Evolutionary conservation across 2,797 vertebrate species (phyloP).

Genomic region (Enteromius treurensis): DNA sequence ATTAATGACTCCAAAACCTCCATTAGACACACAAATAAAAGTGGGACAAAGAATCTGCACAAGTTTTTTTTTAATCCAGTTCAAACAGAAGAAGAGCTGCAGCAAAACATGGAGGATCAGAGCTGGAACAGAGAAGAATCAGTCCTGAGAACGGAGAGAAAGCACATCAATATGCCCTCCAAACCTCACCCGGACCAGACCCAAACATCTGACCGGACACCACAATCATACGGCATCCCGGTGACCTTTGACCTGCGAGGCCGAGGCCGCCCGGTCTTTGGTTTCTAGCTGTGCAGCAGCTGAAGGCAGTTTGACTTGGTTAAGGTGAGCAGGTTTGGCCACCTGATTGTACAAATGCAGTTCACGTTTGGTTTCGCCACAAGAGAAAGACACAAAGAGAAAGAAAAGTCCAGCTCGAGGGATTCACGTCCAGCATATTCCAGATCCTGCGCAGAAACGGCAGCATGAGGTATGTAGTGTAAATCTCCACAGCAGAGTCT

Average conservation of each 20-base stretch:
- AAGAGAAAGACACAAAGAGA: slow-evolving; percentile 62
- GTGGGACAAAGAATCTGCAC: slow-evolving; percentile 20
- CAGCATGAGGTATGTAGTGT: slow-evolving; percentile 76
- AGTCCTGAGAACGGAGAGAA: slow-evolving; percentile 40
- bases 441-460: slow-evolving; percentile 15
- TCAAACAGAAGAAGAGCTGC: slow-evolving; percentile 52
- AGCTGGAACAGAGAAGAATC: slow-evolving; percentile 41
- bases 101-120: slow-evolving; percentile 35
- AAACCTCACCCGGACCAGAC: neutral
- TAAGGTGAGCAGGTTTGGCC: slow-evolving; percentile 61
- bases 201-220: neutral
- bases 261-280: slow-evolving; percentile 70
- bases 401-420: slow-evolving; percentile 47
- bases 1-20: neutral
- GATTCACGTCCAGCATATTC: slow-evolving; percentile 58
- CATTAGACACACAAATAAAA: neutral
- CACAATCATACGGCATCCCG: neutral
- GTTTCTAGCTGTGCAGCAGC: slow-evolving; percentile 76
- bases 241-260: neutral
- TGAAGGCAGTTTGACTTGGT: slow-evolving; percentile 32
- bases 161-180: slow-evolving; percentile 1
- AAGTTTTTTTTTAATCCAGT: slow-evolving; percentile 24
- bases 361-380: slow-evolving; percentile 18
- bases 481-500: slow-evolving; percentile 69
- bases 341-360: slow-evolving; percentile 77